A percentile compares a stretch with the other conserved stretches of the same genome.
phyloP scores from a whole-genome alignment of 1,140 invertebrate genomes.

The Pissodes strobi region DNA sequence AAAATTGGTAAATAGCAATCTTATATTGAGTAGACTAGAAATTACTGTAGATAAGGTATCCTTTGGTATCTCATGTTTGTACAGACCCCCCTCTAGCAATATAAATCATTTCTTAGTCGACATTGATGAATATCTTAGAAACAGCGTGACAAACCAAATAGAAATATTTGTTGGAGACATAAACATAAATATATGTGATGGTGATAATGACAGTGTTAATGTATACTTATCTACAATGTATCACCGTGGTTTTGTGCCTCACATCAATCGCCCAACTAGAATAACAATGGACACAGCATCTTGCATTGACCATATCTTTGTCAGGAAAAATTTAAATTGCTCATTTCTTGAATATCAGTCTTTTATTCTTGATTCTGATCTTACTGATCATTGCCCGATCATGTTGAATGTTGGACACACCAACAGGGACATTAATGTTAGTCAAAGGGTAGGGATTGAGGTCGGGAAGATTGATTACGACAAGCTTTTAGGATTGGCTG shows the following conservation, averaged over 20 bases:
- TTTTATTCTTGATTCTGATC: neutral
- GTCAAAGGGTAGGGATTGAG: neutral
- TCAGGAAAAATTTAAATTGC: neutral
- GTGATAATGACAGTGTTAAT: slow-evolving; percentile 2
- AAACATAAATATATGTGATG: slow-evolving; percentile 13
- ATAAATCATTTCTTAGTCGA: neutral
- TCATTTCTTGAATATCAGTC: neutral
- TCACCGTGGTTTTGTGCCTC: neutral
- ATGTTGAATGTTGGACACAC: neutral
- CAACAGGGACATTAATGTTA: neutral
- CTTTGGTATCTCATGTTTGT: slow-evolving; percentile 9
- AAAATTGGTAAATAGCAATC: neutral
- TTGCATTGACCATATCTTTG: slow-evolving; percentile 15
- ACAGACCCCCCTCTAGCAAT: slow-evolving; percentile 11
- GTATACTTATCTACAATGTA: slow-evolving; percentile 1
- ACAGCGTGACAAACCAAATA: neutral
- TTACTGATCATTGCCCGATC: slow-evolving; percentile 1
- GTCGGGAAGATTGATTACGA: neutral
- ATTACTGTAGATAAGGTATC: neutral
- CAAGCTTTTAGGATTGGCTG: neutral
- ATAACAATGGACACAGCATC: neutral
- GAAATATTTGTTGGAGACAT: slow-evolving; percentile 7
- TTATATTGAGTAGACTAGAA: neutral
- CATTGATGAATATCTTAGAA: slow-evolving; percentile 1
- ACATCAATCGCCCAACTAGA: neutral